phyloP scores from a whole-genome alignment of 2,888 invertebrate species.

The Chironomus riparius region DNA sequence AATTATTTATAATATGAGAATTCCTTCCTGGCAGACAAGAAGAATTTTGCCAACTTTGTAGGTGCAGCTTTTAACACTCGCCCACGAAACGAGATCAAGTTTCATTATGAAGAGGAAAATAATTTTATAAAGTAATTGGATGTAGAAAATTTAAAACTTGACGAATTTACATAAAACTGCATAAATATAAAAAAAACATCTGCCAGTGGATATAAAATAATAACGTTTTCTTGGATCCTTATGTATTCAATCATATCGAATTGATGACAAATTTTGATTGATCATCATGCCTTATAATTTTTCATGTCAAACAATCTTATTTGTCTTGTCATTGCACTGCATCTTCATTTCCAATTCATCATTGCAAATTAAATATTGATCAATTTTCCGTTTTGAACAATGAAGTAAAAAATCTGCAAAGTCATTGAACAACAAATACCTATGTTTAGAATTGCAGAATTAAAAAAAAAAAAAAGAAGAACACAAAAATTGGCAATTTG shows the following conservation, averaged over 20 bases:
- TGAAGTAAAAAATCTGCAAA: not conserved
- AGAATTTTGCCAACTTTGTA: not conserved
- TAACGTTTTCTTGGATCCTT: too few species aligned
- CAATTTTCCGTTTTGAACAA: not conserved
- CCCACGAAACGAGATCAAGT: not conserved
- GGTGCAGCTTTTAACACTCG: slow-evolving; percentile 11
- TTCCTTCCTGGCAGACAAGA: not conserved
- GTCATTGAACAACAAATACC: not conserved
- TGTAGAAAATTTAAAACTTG: too few species aligned
- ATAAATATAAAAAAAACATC: too few species aligned
- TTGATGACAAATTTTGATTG: too few species aligned
- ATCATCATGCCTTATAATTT: too few species aligned
- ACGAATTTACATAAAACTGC: too few species aligned
- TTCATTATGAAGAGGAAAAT: not conserved
- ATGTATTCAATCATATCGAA: too few species aligned
- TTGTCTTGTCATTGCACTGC: not conserved
- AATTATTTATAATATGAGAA: not conserved
- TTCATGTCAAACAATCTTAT: not conserved
- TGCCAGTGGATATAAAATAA: too few species aligned
- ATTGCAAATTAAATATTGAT: not conserved
- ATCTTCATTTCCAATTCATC: not conserved
- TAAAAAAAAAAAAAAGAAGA: not conserved
- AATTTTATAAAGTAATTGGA: too few species aligned
- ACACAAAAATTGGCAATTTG: slow-evolving; percentile 3
- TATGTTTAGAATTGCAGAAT: not conserved